phyloP scores from a whole-genome alignment of 2,113 vertebrate genomes.

The Alethe castanea region DNA sequence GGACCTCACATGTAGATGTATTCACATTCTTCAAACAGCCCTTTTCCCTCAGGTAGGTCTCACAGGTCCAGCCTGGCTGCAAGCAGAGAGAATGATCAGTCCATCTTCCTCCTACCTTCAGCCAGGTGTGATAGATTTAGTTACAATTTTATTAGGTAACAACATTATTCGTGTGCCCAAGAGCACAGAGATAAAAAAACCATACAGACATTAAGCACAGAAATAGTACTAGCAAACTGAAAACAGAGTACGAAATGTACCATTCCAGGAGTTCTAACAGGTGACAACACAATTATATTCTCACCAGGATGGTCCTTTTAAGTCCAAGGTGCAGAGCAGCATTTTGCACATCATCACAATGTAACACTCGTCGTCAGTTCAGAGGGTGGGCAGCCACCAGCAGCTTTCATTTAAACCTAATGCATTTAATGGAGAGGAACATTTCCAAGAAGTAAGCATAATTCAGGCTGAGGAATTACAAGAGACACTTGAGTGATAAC shows the following conservation, averaged over 20 bases:
- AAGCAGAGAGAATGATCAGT: not conserved
- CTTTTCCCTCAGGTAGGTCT: not conserved
- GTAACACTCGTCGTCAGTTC: not conserved
- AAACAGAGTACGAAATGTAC: not conserved
- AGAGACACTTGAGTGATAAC: not conserved
- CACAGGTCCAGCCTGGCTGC: not conserved
- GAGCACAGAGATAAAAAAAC: fast-evolving
- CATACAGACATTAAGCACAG: fast-evolving
- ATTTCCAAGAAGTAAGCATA: not conserved
- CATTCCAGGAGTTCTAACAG: not conserved
- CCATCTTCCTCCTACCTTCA: not conserved
- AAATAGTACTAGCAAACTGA: not conserved
- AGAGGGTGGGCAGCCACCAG: not conserved
- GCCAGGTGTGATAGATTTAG: not conserved
- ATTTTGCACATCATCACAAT: fast-evolving
- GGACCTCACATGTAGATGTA: fast-evolving
- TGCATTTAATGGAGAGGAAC: not conserved
- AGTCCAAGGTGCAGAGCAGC: not conserved
- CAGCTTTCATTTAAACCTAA: fast-evolving
- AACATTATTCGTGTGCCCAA: not conserved
- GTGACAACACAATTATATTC: fast-evolving
- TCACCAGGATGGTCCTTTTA: not conserved
- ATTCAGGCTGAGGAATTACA: not conserved
- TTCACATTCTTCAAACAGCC: not conserved
- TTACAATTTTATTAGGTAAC: not conserved